Percentiles rank a stretch among this genome's conserved stretches.
These are phyloP conservation scores for Drosophila seguyi DNA, from an alignment of 1,140 invertebrate genomes.

Conservation along the genomic window DNA sequence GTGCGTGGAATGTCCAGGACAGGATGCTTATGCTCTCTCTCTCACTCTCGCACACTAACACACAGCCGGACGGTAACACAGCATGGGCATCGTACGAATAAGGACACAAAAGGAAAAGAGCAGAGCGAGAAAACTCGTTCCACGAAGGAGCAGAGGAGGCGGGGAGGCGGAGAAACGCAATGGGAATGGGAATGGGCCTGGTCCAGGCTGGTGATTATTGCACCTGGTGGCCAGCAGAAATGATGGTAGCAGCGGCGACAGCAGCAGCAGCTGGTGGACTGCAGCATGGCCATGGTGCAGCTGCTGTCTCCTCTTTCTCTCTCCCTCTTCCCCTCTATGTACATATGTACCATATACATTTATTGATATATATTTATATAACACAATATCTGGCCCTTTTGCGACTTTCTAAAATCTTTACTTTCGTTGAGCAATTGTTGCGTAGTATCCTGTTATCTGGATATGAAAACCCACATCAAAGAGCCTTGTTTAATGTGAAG, in stretches of 20 bases:
- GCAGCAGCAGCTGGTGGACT: conserved; percentile 46
- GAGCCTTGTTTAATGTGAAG: not conserved
- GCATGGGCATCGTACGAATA: conserved; percentile 60
- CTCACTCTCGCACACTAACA: conserved; percentile 15
- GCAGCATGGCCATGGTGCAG: conserved; percentile 65
- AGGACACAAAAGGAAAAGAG: conserved; percentile 70
- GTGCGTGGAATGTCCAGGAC: conserved; percentile 32
- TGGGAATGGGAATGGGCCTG: conserved; percentile 44
- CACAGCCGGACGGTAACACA: conserved; percentile 17
- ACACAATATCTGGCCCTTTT: conserved; percentile 38
- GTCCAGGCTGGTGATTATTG: conserved; percentile 62
- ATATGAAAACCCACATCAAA: conserved; percentile 7
- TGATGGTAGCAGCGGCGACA: conserved; percentile 15
- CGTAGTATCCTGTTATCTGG: conserved; percentile 11
- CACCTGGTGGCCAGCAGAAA: conserved; percentile 67
- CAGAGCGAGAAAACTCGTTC: conserved; percentile 22
- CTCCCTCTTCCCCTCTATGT: not conserved
- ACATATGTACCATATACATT: not conserved
- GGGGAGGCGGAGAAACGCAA: conserved; percentile 29
- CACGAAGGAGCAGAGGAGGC: conserved; percentile 20
- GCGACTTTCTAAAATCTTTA: conserved; percentile 64
- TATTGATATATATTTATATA: conserved; percentile 11
- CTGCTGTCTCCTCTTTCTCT: conserved; percentile 38
- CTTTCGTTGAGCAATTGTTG: conserved; percentile 14
- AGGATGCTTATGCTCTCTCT: conserved; percentile 38